These are phyloP conservation scores for Bergia sp. DNA, from an alignment of 92 coral and sea anemone species.

Conservation along the genomic window DNA sequence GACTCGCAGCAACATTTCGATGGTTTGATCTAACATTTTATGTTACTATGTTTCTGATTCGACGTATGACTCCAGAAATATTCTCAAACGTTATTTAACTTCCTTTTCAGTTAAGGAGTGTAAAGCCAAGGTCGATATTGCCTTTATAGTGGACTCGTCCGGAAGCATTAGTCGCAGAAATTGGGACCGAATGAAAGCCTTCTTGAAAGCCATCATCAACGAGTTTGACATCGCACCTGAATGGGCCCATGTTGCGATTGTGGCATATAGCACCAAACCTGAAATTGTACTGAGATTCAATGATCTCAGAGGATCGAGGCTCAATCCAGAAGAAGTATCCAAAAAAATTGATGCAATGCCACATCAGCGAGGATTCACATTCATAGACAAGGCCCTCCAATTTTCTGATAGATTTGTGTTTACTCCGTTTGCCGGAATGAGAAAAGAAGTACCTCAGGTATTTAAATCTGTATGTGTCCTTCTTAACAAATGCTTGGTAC, in stretches of 20 bases:
- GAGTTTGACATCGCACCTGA: not conserved
- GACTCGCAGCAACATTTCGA: no score
- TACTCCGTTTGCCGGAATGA: not conserved
- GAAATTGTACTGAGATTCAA: not conserved
- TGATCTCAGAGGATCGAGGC: not conserved
- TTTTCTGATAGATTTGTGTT: not conserved
- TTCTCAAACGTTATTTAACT: not conserved
- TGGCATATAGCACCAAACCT: not conserved
- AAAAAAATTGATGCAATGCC: not conserved
- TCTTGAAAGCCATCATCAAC: not conserved
- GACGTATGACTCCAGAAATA: not conserved
- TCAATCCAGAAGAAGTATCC: not conserved
- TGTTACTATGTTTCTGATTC: no score
- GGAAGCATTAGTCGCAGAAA: slow-evolving; percentile 15
- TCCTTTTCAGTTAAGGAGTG: not conserved
- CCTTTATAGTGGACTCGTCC: slow-evolving; percentile 17
- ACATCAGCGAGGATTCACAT: not conserved
- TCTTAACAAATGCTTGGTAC: no score
- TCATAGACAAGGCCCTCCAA: slow-evolving; percentile 12
- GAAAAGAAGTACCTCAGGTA: slow-evolving; percentile 3
- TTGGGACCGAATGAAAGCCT: not conserved
- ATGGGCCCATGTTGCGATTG: not conserved
- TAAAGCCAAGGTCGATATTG: slow-evolving; percentile 18
- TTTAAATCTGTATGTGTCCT: not conserved
- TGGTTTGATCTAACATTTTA: no score